A percentile compares a stretch with the other conserved stretches of the same genome.
Conservation (phyloP, 2,888 invertebrate genomes). For the Griposia aprilina region DNA sequence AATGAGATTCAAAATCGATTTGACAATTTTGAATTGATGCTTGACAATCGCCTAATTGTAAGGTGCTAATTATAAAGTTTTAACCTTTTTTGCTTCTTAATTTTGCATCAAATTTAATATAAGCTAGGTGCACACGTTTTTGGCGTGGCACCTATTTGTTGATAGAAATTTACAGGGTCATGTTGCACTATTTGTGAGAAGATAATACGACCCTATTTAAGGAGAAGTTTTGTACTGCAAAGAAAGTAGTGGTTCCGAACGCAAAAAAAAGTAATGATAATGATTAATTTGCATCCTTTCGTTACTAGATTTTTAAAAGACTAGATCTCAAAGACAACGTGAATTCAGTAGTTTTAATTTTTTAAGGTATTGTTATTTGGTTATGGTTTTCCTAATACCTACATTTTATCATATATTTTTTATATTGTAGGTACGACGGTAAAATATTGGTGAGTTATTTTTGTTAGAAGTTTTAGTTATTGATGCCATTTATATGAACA, state of each 20-base stretch:
- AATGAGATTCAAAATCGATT: conserved; percentile 46
- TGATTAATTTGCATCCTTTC: conserved; percentile 6
- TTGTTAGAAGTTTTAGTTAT: conserved; percentile 62
- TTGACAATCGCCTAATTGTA: conserved; percentile 33
- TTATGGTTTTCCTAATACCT: conserved; percentile 35
- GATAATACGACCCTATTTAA: conserved; percentile 31
- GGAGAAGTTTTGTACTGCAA: conserved; percentile 15
- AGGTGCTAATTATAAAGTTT: conserved; percentile 46
- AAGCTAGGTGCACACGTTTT: conserved; percentile 50
- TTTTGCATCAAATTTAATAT: conserved; percentile 52
- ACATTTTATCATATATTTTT: conserved; percentile 44
- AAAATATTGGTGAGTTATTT: conserved; percentile 44
- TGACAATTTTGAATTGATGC: conserved; percentile 37
- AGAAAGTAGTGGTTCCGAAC: conserved; percentile 24
- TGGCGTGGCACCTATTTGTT: conserved; percentile 45
- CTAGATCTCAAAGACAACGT: conserved; percentile 54
- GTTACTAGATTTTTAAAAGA: conserved; percentile 39
- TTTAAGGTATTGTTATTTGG: conserved; percentile 38
- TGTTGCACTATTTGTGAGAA: conserved; percentile 28
- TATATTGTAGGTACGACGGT: conserved; percentile 27
- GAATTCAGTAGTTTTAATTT: conserved; percentile 37
- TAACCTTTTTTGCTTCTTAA: conserved; percentile 29
- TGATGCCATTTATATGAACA: conserved; percentile 57
- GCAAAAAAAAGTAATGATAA: conserved; percentile 2
- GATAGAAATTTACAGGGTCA: conserved; percentile 45